A percentile compares a stretch with the other conserved stretches of the same genome.
Evolutionary conservation across 1,140 invertebrate species (phyloP).

Genomic region (Achatina immaculata): DNA sequence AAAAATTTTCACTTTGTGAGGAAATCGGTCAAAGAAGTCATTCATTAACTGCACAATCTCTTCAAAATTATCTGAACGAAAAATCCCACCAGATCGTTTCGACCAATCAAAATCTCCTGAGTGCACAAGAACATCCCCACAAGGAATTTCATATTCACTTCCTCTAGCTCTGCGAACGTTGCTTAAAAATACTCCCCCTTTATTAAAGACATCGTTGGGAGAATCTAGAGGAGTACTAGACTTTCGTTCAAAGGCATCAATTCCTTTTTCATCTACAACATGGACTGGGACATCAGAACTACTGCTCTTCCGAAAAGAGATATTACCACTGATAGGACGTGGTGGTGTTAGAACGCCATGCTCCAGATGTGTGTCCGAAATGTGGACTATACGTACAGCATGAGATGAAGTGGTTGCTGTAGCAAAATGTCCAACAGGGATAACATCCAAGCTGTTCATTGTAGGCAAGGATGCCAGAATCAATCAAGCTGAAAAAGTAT

Average conservation of each 20-base stretch:
- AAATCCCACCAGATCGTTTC: constrained; percentile 16
- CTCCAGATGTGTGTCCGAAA: constrained; percentile 57
- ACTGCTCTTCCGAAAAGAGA: constrained; percentile 21
- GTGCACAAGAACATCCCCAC: constrained; percentile 58
- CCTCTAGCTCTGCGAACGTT: background rate
- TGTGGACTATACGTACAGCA: constrained; percentile 54
- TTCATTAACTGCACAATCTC: constrained; percentile 45
- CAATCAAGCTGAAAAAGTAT: background rate
- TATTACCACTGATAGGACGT: constrained; percentile 37
- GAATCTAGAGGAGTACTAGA: background rate
- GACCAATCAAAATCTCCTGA: constrained; percentile 55
- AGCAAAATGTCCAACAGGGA: constrained; percentile 17
- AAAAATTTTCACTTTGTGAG: constrained; percentile 59
- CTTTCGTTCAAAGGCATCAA: constrained; percentile 24
- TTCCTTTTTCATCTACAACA: constrained; percentile 29
- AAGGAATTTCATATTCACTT: constrained; percentile 46
- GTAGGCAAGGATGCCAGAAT: constrained; percentile 6
- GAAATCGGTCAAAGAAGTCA: constrained; percentile 52
- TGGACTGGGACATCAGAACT: constrained; percentile 14
- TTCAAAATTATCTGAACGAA: constrained; percentile 40
- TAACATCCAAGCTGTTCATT: constrained; percentile 18
- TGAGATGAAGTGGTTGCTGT: constrained; percentile 31
- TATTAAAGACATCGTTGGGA: constrained; percentile 14
- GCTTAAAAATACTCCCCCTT: constrained; percentile 36
- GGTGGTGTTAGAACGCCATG: constrained; percentile 40